Evolutionary conservation across 2,113 vertebrate species (phyloP).

Genomic region (Zapornia atra): DNA sequence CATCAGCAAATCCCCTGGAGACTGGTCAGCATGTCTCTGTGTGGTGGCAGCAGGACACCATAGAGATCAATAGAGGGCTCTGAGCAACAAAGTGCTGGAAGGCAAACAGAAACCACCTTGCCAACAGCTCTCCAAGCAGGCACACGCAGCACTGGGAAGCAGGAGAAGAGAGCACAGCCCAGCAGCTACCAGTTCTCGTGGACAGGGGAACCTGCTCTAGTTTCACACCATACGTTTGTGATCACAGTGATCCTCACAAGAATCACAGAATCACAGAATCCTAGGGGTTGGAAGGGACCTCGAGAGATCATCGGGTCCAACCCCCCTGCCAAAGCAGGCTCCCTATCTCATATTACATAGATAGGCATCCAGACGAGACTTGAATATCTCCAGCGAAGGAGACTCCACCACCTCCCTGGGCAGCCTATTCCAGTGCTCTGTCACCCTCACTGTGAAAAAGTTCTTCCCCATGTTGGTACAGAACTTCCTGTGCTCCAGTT

Average conservation of each 20-base stretch:
- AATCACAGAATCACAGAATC: no score
- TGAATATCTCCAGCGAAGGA: no score
- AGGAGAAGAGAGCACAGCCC: not conserved
- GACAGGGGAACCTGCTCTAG: not conserved
- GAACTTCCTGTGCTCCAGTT: no score
- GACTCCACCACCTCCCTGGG: no score
- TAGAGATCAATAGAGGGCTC: not conserved
- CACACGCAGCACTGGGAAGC: rapidly evolving
- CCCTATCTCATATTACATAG: no score
- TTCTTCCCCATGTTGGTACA: no score
- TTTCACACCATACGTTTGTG: not conserved
- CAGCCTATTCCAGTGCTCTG: no score
- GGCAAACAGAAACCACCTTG: not conserved
- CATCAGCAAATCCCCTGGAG: not conserved
- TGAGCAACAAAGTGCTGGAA: not conserved
- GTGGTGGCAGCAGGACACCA: not conserved
- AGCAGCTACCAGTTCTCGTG: not conserved
- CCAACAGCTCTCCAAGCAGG: not conserved
- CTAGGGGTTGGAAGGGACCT: no score
- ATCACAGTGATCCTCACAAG: not conserved
- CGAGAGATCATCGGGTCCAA: no score
- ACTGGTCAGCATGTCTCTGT: not conserved
- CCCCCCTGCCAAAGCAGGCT: no score
- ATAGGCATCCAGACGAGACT: no score
- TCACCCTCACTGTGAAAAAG: no score